Evolutionary conservation across 2,797 vertebrate species (phyloP), one percentile per base, ranked within the genome.

Genomic region (Protosalanx chinensis): DNA sequence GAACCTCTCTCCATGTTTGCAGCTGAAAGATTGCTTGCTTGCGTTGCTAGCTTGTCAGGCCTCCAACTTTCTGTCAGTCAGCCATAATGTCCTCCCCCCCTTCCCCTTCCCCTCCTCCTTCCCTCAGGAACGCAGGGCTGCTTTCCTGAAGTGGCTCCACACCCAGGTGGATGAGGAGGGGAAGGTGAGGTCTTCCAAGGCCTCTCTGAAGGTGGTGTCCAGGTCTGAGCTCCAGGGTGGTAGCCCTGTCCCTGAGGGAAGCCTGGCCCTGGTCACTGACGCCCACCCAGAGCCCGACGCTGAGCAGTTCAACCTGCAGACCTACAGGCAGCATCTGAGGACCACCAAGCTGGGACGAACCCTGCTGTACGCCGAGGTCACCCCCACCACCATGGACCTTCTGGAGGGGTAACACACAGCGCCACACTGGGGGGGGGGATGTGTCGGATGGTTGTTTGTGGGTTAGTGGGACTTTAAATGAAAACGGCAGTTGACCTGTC

Each of bases 311-410:
- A 89, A 67, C 77, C 75, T 95, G 46, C 78, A 94, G 33, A 90
- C 76, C 0, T 98, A 98, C 72, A 82, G 76, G 18, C 81, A 90
- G 71, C 91, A 95, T 73, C 90, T 99, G 79, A 90, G 87, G 49
- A 96, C 93, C 35, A 83, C 76, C 49, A 81, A 75, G 0, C 89
- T 98, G 56, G 97, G 97, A 0, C 94, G 88, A 77, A 88, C 90
- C 0, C 6, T 98, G 58, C 90, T 98, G 29, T 97, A 95, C 12
- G 74, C 93, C 0, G 95, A 98, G 71, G 92, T 95, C 12, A 89
- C 90, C 5, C 81, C 94, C 0, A 94, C 93, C 0, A 99, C 97
- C 41, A 98, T 98, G 94, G 90, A 90, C 73, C 91, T 98, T 27
- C 85, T 98, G 61, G 95, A 96, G 0, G 96, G 97, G 97, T 99